Evolutionary conservation across 1,140 invertebrate species (phyloP), one percentile per base, ranked within the genome.

Genomic region (Neocloeon triangulifer): DNA sequence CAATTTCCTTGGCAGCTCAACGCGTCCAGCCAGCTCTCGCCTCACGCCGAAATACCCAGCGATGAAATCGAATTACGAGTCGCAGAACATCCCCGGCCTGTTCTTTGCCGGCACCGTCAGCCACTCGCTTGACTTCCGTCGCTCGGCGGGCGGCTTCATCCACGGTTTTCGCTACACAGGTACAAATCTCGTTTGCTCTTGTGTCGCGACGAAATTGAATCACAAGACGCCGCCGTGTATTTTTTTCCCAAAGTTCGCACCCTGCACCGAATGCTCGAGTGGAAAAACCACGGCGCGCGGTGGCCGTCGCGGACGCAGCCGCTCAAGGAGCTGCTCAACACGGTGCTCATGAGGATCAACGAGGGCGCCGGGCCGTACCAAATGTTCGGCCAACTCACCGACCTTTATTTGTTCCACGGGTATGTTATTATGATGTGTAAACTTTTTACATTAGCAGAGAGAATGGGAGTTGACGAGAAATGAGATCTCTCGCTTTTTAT

Each of bases 151-250:
- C 15, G 56, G 58, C 21, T 61, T 61, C 37, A 58, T 60, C 25
- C 58, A 61, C 44, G 58, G 58, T 7, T 61, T 58, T 39, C 42
- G 58, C 35, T 61, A 61, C 42, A 56, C 56, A 42, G 48, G 57
- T 58, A n/a, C n/a, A n/a, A n/a, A n/a, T n/a, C n/a, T n/a, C n/a
- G n/a, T n/a, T n/a, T n/a, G n/a, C n/a, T n/a, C 25, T 18, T 9
- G 15, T 36, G 22, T n/a, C 14, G n/a, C n/a, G 2, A n/a, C 5
- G 17, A 23, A n/a, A 28, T 14, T 21, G 14, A 38, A 3, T 2
- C 15, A 31, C 7, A 29, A 25, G n/a, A n/a, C n/a, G n/a, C n/a
- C n/a, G n/a, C n/a, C n/a, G n/a, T n/a, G n/a, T n/a, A n/a, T n/a
- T n/a, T 25, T 14, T 38, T n/a, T 20, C 28, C 19, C 13, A 13